A percentile compares a stretch with the other conserved stretches of the same genome.
Conservation (phyloP, 2,113 vertebrate species). For the Opisthocomus hoazin region DNA sequence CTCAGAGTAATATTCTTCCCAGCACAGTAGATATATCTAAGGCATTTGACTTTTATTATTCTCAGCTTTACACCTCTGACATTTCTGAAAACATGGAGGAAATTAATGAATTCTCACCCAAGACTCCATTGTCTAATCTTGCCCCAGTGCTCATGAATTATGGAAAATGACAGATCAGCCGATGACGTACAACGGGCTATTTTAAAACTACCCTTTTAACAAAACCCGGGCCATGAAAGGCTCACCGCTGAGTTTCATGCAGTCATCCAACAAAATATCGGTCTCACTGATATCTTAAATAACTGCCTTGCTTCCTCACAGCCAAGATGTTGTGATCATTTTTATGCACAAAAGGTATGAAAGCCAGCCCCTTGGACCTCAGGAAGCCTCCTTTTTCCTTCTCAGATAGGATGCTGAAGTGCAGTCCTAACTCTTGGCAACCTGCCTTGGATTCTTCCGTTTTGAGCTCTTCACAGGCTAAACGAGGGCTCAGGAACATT, state of each 20-base stretch:
- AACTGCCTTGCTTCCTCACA: neutral
- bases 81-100: slow-evolving; percentile 55
- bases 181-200: slow-evolving; percentile 16
- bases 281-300: neutral
- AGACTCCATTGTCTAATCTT: slow-evolving; percentile 53
- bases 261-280: neutral
- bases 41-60: slow-evolving; percentile 50
- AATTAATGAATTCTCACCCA: slow-evolving; percentile 53
- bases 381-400: neutral
- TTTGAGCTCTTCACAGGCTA: neutral
- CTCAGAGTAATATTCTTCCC: slow-evolving; percentile 49
- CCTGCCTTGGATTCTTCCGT: neutral
- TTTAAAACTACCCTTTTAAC: neutral
- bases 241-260: neutral
- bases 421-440: neutral
- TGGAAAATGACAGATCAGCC: slow-evolving; percentile 50
- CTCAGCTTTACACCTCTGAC: slow-evolving; percentile 60
- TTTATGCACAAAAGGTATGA: neutral
- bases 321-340: neutral
- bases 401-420: neutral
- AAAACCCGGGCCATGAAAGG: neutral
- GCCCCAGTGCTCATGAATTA: slow-evolving; percentile 53
- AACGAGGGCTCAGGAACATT: neutral
- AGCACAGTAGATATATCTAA: slow-evolving; percentile 47
- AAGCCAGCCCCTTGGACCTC: neutral